These are phyloP conservation scores for Euleptes europaea DNA, from an alignment of 2,113 vertebrate species.

Conservation along the genomic window DNA sequence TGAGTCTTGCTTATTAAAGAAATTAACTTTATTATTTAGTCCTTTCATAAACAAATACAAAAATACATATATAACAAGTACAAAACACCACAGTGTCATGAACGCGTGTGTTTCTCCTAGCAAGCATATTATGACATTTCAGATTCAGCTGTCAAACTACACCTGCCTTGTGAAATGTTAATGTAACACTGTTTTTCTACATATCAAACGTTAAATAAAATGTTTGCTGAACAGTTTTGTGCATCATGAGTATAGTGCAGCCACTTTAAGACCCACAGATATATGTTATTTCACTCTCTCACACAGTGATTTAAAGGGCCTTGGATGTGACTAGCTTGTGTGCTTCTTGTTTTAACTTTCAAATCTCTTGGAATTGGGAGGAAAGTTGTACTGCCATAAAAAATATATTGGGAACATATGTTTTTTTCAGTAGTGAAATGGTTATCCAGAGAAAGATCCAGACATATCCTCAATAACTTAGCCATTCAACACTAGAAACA, in stretches of 20 bases:
- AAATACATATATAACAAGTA: constrained; percentile 31
- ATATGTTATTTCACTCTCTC: neutral
- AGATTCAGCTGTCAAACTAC: neutral
- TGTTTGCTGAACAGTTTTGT: neutral
- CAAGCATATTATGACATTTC: neutral
- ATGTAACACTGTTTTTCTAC: neutral
- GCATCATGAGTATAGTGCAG: neutral
- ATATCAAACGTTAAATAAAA: neutral
- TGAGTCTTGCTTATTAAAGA: constrained; percentile 11
- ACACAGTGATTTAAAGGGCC: neutral
- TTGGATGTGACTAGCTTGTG: too few relatives aligned
- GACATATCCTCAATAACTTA: constrained; percentile 8
- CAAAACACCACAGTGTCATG: neutral
- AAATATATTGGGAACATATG: constrained; percentile 13
- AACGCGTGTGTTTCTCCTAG: neutral
- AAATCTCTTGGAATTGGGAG: neutral
- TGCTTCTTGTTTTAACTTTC: constrained; percentile 9
- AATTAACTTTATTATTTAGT: constrained; percentile 36
- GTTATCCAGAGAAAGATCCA: constrained; percentile 28
- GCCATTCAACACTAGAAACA: constrained; percentile 8
- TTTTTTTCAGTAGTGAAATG: neutral
- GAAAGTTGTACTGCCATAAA: constrained; percentile 28
- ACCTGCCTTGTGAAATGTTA: neutral
- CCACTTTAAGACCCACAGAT: neutral
- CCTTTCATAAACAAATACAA: constrained; percentile 39